Percentiles rank a stretch among this genome's conserved stretches.
phyloP scores from a whole-genome alignment of 2,797 vertebrate genomes.

The Mormyrus hasselquistii region DNA sequence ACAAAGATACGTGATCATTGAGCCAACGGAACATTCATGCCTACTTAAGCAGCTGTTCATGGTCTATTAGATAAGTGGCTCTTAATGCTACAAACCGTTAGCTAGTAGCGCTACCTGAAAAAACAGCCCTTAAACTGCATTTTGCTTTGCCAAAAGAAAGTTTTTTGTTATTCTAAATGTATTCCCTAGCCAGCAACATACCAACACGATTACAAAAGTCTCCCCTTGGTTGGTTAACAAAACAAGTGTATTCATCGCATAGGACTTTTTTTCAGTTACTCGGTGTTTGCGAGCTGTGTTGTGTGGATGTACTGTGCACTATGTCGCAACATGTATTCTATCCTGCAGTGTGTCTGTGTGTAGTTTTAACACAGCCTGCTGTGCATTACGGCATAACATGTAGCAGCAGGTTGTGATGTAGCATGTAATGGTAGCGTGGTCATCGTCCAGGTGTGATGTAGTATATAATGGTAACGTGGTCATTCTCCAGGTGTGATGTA shows the following conservation, averaged over 20 bases:
- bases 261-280: neutral
- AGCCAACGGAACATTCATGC: neutral
- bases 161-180: neutral
- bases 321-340: neutral
- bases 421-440: too few species aligned
- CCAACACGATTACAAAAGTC: neutral
- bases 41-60: neutral
- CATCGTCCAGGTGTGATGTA: too few species aligned
- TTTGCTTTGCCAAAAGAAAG: neutral
- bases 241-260: neutral
- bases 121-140: constrained; percentile 32
- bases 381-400: neutral
- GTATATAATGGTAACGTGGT: too few species aligned
- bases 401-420: neutral
- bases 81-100: constrained; percentile 30
- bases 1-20: neutral
- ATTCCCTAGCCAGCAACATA: neutral
- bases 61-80: neutral
- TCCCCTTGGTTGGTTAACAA: neutral
- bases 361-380: neutral
- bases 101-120: constrained; percentile 63
- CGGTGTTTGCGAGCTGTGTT: neutral
- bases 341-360: neutral
- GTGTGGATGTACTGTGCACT: neutral
- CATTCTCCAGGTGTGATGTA: too few species aligned